Percentiles rank a stretch among this genome's conserved stretches.
Evolutionary conservation across 2,888 invertebrate species (phyloP).

Genomic region (Agriopis leucophaearia): DNA sequence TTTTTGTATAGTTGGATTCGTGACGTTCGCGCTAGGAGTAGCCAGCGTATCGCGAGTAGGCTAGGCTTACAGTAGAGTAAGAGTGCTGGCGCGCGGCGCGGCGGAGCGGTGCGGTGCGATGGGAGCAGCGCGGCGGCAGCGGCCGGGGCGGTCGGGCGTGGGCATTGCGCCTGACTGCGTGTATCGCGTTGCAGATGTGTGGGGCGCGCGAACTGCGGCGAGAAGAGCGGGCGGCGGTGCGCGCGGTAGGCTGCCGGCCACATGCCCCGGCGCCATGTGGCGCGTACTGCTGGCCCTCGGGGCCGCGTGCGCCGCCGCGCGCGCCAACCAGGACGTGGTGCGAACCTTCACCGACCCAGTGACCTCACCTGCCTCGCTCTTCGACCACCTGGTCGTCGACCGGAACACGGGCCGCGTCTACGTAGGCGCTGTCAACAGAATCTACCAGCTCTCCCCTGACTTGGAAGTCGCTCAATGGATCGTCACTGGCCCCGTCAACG

Average conservation of each 20-base stretch:
- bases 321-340: constrained; percentile 89
- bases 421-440: constrained; percentile 96
- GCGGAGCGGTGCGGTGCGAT: constrained; percentile 43
- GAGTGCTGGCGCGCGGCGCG: constrained; percentile 67
- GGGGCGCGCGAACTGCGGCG: constrained; percentile 71
- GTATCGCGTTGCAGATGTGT: constrained; percentile 84
- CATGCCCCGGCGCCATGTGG: constrained; percentile 85
- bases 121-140: constrained; percentile 13
- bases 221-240: constrained; percentile 71
- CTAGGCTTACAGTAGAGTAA: constrained; percentile 56
- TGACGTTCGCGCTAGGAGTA: constrained; percentile 62
- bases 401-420: constrained; percentile 94
- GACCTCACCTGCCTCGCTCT: constrained; percentile 88
- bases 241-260: constrained; percentile 80
- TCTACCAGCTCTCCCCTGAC: constrained; percentile 96
- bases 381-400: constrained; percentile 97
- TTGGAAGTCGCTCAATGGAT: constrained; percentile 92
- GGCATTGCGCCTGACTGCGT: constrained; percentile 80
- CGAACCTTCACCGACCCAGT: constrained; percentile 88
- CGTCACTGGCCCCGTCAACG: constrained; percentile 94
- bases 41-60: constrained; percentile 59
- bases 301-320: constrained; percentile 84
- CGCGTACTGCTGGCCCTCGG: constrained; percentile 86
- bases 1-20: constrained; percentile 52
- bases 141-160: constrained; percentile 64